Evolutionary conservation across 2,797 vertebrate species (phyloP), one percentile per base, ranked within the genome.

Genomic region (Taenioides sp.): DNA sequence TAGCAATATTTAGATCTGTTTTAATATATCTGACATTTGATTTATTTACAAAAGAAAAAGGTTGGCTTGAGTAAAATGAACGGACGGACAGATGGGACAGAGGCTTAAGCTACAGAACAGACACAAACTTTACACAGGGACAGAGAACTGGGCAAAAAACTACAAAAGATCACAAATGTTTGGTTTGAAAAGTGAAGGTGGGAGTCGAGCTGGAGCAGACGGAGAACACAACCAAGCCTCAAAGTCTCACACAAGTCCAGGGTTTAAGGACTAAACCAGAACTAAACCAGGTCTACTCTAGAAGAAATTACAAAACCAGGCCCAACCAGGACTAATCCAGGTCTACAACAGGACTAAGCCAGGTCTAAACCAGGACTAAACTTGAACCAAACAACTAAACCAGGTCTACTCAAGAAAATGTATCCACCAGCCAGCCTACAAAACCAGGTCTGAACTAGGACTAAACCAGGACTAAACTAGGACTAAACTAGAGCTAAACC

Each of bases 41-140:
- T 87, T 92, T 94, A 93, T 94, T 94, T 90, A 93, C 93, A 94
- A 93, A 95, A 92, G 87, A 93, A 90, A 91, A 93, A 92, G 88
- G 72, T 87, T 88, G 80, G 31, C 37, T 80, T 85, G 82, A 85
- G 87, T 87, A 80, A 93, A 93, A 92, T 90, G 69, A 92, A 90
- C 79, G 89, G 82, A 87, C 69, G 89, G 91, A 88, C 87, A 79
- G 86, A 91, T 84, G 89, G 77, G 88, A 88, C 88, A 86, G 88
- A 91, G 93, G 91, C 92, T 65, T 70, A 86, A 88, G 75, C 11
- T 85, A 91, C 82, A 81, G 84, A 85, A 85, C 80, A 89, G 5
- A 91, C 82, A 84, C 78, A 78, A 89, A 85, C 79, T 67, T 71
- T 14, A 79, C 34, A 63, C 34, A 11, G 31, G 60, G 34, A 37